A percentile compares a stretch with the other conserved stretches of the same genome.
phyloP scores from a whole-genome alignment of 2,113 vertebrate species.

The Brachirus orientalis region DNA sequence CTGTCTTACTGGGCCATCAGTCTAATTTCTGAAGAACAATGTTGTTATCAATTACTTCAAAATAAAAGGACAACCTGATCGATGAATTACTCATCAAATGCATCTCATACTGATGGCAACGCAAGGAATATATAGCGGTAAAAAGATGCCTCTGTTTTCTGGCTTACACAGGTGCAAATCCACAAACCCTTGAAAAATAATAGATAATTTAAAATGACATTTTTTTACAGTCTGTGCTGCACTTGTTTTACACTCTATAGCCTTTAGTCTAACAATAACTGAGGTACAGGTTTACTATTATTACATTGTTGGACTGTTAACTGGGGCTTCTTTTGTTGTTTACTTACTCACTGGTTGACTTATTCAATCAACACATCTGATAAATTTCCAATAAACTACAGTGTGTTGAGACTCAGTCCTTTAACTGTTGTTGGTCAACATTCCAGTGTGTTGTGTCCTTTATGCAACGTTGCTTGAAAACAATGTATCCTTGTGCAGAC shows the following conservation, averaged over 20 bases:
- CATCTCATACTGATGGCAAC: neutral
- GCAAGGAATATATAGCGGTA: neutral
- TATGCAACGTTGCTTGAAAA: neutral
- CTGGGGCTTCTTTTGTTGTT: slow-evolving; percentile 10
- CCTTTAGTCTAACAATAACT: neutral
- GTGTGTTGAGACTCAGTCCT: neutral
- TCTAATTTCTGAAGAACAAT: neutral
- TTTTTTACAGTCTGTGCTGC: too few relatives aligned
- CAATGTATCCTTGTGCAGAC: neutral
- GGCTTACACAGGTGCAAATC: neutral
- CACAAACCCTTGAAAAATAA: too few relatives aligned
- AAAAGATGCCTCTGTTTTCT: neutral
- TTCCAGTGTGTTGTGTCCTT: slow-evolving; percentile 9
- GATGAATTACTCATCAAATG: too few relatives aligned
- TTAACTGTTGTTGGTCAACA: neutral
- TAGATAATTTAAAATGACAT: too few relatives aligned
- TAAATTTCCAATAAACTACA: neutral
- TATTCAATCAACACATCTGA: neutral
- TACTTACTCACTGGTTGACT: neutral
- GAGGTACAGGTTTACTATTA: slow-evolving; percentile 23
- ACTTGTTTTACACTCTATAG: too few relatives aligned
- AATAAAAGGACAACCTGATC: too few relatives aligned
- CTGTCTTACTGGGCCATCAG: too few relatives aligned
- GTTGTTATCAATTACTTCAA: neutral
- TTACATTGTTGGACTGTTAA: slow-evolving; percentile 18